Percentiles rank a stretch among this genome's conserved stretches.
Conservation (phyloP, 2,797 vertebrate genomes). For the Paramormyrops hopkinsi region DNA sequence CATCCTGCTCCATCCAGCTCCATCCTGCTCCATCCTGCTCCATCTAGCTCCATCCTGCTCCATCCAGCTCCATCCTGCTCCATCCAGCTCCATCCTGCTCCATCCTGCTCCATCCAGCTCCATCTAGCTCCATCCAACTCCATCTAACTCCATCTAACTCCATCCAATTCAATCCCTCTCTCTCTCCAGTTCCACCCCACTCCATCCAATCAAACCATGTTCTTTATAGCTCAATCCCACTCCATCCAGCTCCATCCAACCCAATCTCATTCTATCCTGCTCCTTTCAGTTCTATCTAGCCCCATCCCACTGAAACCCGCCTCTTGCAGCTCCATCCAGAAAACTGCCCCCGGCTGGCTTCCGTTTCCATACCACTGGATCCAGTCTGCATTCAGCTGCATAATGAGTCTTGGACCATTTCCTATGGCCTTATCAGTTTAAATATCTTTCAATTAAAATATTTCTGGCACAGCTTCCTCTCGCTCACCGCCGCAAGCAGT, state of each 20-base stretch:
- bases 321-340: neutral
- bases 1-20: slow-evolving; percentile 39
- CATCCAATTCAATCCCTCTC: too few relatives aligned
- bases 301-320: neutral
- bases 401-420: neutral
- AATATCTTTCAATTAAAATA: neutral
- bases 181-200: neutral
- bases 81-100: neutral
- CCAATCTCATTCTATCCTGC: neutral
- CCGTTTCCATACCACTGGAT: neutral
- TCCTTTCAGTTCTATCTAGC: neutral
- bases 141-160: too few relatives aligned
- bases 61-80: neutral
- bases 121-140: neutral
- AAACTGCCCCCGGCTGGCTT: neutral
- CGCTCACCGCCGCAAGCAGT: neutral
- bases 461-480: neutral
- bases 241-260: neutral
- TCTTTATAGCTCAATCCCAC: neutral
- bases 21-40: neutral
- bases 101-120: neutral
- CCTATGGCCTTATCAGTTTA: neutral
- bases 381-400: neutral
- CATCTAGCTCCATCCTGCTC: neutral
- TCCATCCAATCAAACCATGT: neutral